Conservation (phyloP, 2,888 invertebrate genomes). For the Venustoraphidia nigricollis region DNA sequence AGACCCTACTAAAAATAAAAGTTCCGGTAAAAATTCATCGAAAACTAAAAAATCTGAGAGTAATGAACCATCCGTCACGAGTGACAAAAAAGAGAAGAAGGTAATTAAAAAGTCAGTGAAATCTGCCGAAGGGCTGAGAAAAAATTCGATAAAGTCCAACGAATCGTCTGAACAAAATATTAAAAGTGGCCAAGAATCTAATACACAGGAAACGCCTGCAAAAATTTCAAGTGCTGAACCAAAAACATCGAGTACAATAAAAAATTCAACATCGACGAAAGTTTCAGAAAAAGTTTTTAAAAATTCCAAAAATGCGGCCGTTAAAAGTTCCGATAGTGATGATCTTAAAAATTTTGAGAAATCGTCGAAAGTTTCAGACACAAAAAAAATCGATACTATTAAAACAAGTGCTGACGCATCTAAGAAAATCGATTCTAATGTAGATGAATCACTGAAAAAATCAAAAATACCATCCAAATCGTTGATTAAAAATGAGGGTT, state of each 20-base stretch:
- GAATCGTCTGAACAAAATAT: no score
- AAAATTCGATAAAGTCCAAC: no score
- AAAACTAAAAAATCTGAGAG: constrained; percentile 14
- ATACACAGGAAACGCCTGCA: no score
- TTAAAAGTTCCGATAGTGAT: constrained; percentile 11
- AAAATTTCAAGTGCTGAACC: no score
- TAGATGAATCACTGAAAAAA: constrained; percentile 11
- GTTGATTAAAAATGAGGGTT: no score
- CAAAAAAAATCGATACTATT: no score
- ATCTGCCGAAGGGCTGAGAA: neutral
- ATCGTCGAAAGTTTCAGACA: neutral
- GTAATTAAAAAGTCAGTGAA: constrained; percentile 14
- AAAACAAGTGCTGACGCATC: constrained; percentile 7
- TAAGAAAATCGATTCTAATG: constrained; percentile 12
- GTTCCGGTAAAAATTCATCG: constrained; percentile 8
- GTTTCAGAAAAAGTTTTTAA: no score
- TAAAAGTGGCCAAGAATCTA: no score
- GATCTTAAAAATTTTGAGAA: constrained; percentile 13
- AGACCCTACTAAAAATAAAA: constrained; percentile 19
- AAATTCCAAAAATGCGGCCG: constrained; percentile 6
- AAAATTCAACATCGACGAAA: no score
- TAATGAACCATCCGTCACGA: constrained; percentile 12
- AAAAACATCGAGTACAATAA: no score
- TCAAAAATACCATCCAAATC: neutral
- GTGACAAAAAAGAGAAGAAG: constrained; percentile 7